phyloP scores from a whole-genome alignment of 2,797 vertebrate genomes.

The Melopsittacus undulatus region DNA sequence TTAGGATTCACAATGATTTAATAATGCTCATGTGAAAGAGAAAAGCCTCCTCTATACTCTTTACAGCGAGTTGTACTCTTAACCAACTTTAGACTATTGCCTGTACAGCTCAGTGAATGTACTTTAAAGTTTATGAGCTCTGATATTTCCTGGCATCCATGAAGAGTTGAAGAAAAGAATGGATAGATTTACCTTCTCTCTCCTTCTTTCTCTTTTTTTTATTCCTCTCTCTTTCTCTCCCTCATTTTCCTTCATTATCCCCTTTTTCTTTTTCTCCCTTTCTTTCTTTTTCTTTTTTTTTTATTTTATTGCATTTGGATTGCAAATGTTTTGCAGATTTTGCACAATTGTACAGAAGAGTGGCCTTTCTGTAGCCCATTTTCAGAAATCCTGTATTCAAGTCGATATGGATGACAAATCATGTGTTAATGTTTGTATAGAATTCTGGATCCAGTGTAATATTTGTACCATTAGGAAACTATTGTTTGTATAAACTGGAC shows the following conservation, averaged over 20 bases:
- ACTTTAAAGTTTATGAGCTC: constrained; percentile 74
- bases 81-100: constrained; percentile 73
- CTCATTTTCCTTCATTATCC: constrained; percentile 18
- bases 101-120: constrained; percentile 82
- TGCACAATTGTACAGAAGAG: constrained; percentile 82
- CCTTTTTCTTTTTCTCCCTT: background rate
- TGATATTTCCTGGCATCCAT: constrained; percentile 65
- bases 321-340: constrained; percentile 81
- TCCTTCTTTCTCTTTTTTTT: constrained; percentile 35
- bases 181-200: constrained; percentile 61
- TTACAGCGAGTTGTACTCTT: constrained; percentile 66
- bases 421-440: constrained; percentile 75
- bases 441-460: constrained; percentile 76
- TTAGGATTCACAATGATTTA: constrained; percentile 55
- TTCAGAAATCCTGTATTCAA: constrained; percentile 74
- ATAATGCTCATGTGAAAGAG: constrained; percentile 49
- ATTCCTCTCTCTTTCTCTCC: background rate
- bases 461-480: constrained; percentile 80
- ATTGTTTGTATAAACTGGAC: constrained; percentile 79
- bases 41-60: constrained; percentile 58
- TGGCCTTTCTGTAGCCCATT: constrained; percentile 83
- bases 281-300: constrained; percentile 7
- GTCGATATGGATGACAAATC: constrained; percentile 74
- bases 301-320: constrained; percentile 54
- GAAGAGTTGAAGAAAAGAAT: constrained; percentile 68